phyloP scores from a whole-genome alignment of 2,113 vertebrate genomes.

The Zootoca vivipara region DNA sequence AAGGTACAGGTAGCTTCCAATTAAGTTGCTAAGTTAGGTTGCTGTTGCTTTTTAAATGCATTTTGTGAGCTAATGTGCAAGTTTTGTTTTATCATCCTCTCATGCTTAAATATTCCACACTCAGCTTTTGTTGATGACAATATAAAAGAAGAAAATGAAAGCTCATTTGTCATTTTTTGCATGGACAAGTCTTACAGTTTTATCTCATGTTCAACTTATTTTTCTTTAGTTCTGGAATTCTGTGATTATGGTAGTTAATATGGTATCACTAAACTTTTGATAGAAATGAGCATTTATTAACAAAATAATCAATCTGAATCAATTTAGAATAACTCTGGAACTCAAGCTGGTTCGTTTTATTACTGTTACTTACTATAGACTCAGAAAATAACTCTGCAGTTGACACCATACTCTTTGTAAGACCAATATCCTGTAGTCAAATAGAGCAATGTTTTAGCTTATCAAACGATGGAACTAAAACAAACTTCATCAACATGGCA shows the following conservation, averaged over 20 bases:
- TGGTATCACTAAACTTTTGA: conserved; percentile 30
- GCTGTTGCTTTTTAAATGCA: conserved; percentile 31
- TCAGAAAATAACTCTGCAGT: background rate
- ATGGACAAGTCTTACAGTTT: conserved; percentile 18
- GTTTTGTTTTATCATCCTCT: conserved; percentile 37
- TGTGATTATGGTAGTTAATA: conserved; percentile 36
- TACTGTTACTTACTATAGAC: background rate
- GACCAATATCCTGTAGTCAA: background rate
- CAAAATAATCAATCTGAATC: conserved; percentile 35
- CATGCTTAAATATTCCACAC: conserved; percentile 19
- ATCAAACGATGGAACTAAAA: conserved; percentile 16
- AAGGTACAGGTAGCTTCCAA: background rate
- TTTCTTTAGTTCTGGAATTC: conserved; percentile 49
- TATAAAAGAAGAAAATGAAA: conserved; percentile 48
- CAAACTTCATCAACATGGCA: too few relatives aligned
- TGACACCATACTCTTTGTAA: conserved; percentile 17
- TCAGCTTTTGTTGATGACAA: conserved; percentile 35
- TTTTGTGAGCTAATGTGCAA: background rate
- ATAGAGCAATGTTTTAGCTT: background rate
- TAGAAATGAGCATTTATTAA: conserved; percentile 46
- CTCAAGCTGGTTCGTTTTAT: conserved; percentile 5
- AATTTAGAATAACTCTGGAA: conserved; percentile 24
- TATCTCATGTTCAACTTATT: conserved; percentile 34
- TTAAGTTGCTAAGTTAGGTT: conserved; percentile 18
- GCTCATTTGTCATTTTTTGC: conserved; percentile 61